These are phyloP conservation scores for Acronicta leporina DNA, from an alignment of 2,888 invertebrate species.

Conservation along the genomic window DNA sequence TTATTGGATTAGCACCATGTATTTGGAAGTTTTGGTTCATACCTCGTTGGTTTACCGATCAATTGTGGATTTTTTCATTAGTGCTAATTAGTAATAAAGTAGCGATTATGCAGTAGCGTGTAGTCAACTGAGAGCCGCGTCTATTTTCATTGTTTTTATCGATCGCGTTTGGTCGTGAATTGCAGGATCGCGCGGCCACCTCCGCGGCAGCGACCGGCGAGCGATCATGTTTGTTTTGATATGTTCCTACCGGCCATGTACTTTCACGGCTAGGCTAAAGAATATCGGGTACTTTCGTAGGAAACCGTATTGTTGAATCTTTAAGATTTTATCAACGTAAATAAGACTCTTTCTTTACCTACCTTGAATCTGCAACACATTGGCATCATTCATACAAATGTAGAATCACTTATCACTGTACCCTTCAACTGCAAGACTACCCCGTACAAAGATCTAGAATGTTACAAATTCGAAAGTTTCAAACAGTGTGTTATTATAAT, in stretches of 20 bases:
- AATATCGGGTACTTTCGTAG: conserved; percentile 1
- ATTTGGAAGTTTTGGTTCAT: conserved; percentile 46
- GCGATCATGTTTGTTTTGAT: conserved; percentile 82
- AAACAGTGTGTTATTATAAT: conserved; percentile 22
- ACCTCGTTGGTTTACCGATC: conserved; percentile 40
- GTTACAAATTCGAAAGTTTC: conserved; percentile 22
- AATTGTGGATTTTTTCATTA: conserved; percentile 35
- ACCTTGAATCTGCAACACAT: conserved; percentile 51
- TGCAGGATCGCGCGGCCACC: conserved; percentile 61
- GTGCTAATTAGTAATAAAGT: conserved; percentile 31
- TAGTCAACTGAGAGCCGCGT: conserved; percentile 62
- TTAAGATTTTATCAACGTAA: conserved; percentile 32
- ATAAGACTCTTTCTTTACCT: conserved; percentile 42
- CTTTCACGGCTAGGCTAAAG: conserved; percentile 34
- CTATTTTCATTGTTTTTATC: conserved; percentile 86
- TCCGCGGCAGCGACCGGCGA: conserved; percentile 71
- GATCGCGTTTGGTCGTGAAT: conserved; percentile 79
- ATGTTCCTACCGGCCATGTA: conserved; percentile 58
- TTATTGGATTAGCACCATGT: conserved; percentile 62
- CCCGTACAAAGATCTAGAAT: not conserved
- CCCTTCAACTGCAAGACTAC: not conserved
- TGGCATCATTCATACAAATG: not conserved
- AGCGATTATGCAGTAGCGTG: conserved; percentile 46
- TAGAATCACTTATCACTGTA: too few species aligned
- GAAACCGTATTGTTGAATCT: conserved; percentile 35